Base-by-base conservation (phyloP, 2,888 invertebrate species). In the Orthosia cruda region DNA sequence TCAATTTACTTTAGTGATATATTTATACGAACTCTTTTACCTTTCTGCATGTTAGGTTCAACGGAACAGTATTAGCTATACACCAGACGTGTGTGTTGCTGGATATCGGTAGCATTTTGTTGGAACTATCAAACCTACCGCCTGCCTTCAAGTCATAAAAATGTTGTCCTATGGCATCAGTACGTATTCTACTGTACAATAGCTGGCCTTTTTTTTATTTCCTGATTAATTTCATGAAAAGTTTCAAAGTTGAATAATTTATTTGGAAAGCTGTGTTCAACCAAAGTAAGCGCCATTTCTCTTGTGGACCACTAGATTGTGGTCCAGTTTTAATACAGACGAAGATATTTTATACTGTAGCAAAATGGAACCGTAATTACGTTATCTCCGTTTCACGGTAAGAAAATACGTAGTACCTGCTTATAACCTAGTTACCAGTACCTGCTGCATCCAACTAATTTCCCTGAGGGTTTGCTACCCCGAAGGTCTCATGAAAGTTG, bases 361-460 rank as follows among this genome's bases (percentile, higher is more conserved):
- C 57, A 40, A 68, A 62, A 26, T 26, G n/a, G 26, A 20, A 13
- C 26, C 7, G 12, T 26, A 47, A 26, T 49, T 26, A 47, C 26
- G 26, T 57, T 26, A n/a, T 26, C 67, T 62, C 15, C 12, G n/a
- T 20, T 49, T 15, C 16, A 26, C 11, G n/a, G 11, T 5, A n/a
- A 15, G 23, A 26, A 20, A 64, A 49, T 64, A 49, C 16, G 32
- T 16, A 9, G 26, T 64, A 26, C 15, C 32, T 63, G 12, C 62
- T 67, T 47, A 20, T 32, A 64, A 64, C n/a, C 16, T 13, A 49
- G 32, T 49, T 20, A 64, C 13, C 5, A 23, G 57, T 23, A 61
- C 26, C n/a, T 63, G 64, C 26, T 64, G 47, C 47, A 64, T 20
- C n/a, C 16, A 47, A 32, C 26, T 49, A 13, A 64, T 68, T 68